Evolutionary conservation across 2,888 invertebrate species (phyloP), one percentile per base, ranked within the genome.

Genomic region (Helleia helle): DNA sequence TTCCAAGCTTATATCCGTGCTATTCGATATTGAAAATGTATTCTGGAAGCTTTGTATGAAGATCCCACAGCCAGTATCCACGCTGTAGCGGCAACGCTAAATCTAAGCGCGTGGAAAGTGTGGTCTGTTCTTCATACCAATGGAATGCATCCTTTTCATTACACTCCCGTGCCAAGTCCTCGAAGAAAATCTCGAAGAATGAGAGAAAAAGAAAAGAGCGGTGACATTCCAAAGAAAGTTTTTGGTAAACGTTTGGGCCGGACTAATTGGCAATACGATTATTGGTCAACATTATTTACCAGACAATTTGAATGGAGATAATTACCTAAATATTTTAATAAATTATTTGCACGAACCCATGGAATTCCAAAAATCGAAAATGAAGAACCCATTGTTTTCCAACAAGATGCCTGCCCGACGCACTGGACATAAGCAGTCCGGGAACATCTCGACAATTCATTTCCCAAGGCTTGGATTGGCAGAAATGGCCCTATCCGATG

Each of bases 111-210:
- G n/a, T 11, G 38, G 38, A 38, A 38, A 38, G 38, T 38, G 27
- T 38, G 39, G 30, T 29, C 30, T 30, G 30, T 30, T 30, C 29
- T 39, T 29, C 29, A 14, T 18, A 24, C 17, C 8, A 22, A 29
- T 29, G 39, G 39, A 22, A 30, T 13, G 29, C 24, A 39, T 27
- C 30, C 39, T 24, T 39, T 30, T 30, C 39, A 39, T 24, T 30
- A 24, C 14, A 31, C 29, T 13, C 30, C 30, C 15, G 31, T 39
- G 25, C 39, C 18, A 18, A 18, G 18, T 18, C n/a, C n/a, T n/a
- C n/a, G n/a, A n/a, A n/a, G n/a, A n/a, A n/a, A n/a, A n/a, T n/a
- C n/a, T n/a, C n/a, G n/a, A n/a, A n/a, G n/a, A n/a, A n/a, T n/a
- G n/a, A n/a, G n/a, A n/a, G n/a, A 2, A 15, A 2, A 3, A 2